phyloP scores from a whole-genome alignment of 1,140 invertebrate genomes.

The Grapholita molesta region DNA sequence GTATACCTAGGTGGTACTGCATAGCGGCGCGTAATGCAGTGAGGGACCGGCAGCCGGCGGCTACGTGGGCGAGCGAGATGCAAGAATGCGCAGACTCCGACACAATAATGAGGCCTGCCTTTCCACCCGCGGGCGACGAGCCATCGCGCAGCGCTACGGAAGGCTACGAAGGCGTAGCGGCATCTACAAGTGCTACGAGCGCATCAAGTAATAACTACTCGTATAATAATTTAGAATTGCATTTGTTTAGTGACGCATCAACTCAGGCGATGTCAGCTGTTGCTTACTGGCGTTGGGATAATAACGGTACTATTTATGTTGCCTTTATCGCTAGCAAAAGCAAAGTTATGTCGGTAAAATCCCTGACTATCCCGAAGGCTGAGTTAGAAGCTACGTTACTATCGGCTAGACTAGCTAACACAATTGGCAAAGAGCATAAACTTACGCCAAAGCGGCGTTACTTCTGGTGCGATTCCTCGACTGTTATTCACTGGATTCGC shows the following conservation, averaged over 20 bases:
- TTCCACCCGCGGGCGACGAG: neutral
- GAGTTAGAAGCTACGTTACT: slow-evolving; percentile 1
- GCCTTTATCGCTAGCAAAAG: neutral
- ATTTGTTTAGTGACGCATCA: neutral
- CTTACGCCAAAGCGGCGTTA: neutral
- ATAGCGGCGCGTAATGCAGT: too few species aligned
- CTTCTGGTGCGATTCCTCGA: slow-evolving; percentile 2
- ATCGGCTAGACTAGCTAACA: neutral
- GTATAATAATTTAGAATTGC: slow-evolving; percentile 3
- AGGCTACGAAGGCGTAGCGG: neutral
- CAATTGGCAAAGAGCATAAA: neutral
- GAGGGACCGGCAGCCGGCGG: neutral
- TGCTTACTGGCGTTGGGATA: neutral
- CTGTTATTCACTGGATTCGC: neutral
- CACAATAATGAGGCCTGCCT: neutral
- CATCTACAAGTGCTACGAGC: neutral
- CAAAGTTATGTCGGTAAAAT: neutral
- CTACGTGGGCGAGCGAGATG: neutral
- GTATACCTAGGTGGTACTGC: slow-evolving; percentile 5
- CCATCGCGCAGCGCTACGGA: neutral
- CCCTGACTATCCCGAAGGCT: neutral
- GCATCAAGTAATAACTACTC: neutral
- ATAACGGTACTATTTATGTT: neutral
- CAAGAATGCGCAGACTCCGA: too few species aligned
- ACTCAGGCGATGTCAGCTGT: neutral